Evolutionary conservation across 2,888 invertebrate species (phyloP).

Genomic region (Agriotes lineatus): DNA sequence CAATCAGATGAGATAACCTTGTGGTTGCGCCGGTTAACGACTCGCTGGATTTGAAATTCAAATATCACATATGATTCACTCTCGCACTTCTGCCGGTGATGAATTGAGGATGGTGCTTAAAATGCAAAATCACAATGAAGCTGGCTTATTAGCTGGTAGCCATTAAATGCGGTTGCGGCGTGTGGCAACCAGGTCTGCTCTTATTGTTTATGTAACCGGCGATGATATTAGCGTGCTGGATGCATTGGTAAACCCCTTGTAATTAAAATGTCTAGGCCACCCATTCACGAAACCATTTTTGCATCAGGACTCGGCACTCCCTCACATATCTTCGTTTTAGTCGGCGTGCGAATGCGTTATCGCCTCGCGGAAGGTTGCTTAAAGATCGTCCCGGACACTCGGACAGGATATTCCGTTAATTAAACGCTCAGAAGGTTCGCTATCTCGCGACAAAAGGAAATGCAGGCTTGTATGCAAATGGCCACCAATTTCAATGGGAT

Average conservation of each 20-base stretch:
- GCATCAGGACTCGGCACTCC: too few species aligned
- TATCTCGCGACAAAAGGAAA: not conserved
- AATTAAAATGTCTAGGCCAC: constrained; percentile 6
- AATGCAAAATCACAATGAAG: constrained; percentile 12
- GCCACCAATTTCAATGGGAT: too few species aligned
- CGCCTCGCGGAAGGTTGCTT: not conserved
- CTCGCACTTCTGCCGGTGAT: constrained; percentile 8
- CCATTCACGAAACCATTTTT: not conserved
- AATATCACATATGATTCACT: constrained; percentile 37
- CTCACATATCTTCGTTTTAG: too few species aligned
- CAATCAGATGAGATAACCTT: constrained; percentile 32
- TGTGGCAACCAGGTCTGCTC: not conserved
- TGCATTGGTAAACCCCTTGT: not conserved
- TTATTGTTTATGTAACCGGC: not conserved
- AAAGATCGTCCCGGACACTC: too few species aligned
- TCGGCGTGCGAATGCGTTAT: too few species aligned
- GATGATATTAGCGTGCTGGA: not conserved
- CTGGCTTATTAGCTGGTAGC: not conserved
- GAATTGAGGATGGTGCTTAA: constrained; percentile 15
- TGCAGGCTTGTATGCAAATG: not conserved
- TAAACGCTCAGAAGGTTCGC: not conserved
- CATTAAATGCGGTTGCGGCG: constrained; percentile 1
- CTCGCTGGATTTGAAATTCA: constrained; percentile 40
- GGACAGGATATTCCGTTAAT: constrained; percentile 48
- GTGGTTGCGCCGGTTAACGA: constrained; percentile 43